Evolutionary conservation across 2,797 vertebrate genomes (phyloP), one percentile per base, ranked within the genome.

Genomic region (Capromys pilorides): DNA sequence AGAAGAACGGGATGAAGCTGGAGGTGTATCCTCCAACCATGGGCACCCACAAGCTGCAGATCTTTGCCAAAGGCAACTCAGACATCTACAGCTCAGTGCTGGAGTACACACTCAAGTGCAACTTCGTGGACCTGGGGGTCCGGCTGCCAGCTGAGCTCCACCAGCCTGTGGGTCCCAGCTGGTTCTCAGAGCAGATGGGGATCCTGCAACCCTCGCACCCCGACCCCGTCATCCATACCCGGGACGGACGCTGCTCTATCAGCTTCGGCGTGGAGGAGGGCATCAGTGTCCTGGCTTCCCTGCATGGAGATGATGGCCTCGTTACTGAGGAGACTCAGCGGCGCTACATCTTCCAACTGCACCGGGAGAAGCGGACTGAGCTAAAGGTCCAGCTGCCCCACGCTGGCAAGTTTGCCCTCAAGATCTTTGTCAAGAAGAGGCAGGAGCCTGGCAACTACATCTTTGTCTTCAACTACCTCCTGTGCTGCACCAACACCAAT

Each of bases 381-480:
- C 96, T 98, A 12, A 98, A 98, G 81, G 97, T 99, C 81, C 98
- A 98, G 1, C 97, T 99, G 59, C 98, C 98, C 2, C 98, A 97
- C 0, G 97, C 98, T 0, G 98, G 98, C 39, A 97, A 90, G 95
- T 99, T 99, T 13, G 98, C 98, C 3, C 98, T 99, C 79, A 98
- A 98, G 69, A 97, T 99, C 86, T 99, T 98, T 14, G 97, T 98
- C 86, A 99, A 98, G 95, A 98, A 98, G 94, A 98, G 97, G 97
- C 97, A 98, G 0, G 98, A 98, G 13, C 96, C 97, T 0, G 98
- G 98, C 41, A 98, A 98, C 57, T 99, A 98, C 0, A 33, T 97
- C 89, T 98, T 98, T 6, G 19, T 98, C 97, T 98, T 98, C 97
- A 99, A 98, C 96, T 99, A 99, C 97, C 98, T 99, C 92, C 95